Evolutionary conservation across 2,113 vertebrate genomes (phyloP), one percentile per base, ranked within the genome.

Genomic region (Ellobius talpinus): DNA sequence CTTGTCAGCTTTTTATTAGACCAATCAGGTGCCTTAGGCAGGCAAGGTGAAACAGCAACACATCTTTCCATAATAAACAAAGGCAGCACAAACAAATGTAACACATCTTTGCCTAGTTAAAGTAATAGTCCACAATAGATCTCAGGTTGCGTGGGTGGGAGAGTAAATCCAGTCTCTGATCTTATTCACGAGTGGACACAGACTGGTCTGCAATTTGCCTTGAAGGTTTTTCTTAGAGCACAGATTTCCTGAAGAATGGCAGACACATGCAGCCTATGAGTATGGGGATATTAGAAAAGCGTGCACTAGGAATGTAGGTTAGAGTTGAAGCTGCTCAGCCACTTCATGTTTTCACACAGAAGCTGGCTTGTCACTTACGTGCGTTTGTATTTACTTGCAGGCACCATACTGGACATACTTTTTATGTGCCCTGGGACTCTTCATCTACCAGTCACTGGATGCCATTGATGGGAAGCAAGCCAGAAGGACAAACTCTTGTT

Each of bases 381-480:
- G 96, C 90, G 96, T 95, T 81, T 89, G 2, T 89, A 9, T 97
- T 74, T 94, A 3, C 98, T 93, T 98, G 84, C 97, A 99, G 99
- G 99, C 99, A 96, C 99, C 99, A 65, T 96, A 97, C 66, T 99
- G 99, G 99, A 98, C 99, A n/a, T 99, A 99, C 95, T 72, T 99
- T 88, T 97, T 99, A 86, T 99, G 99, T 61, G 99, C 99, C 1
- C 21, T 99, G 95, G 99, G 99, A 89, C 99, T 99, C 87, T 99
- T 99, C 98, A 97, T 99, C 97, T 99, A 99, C 98, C 99, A 99
- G 98, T 99, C 99, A 89, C 98, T 99, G 98, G 99, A 99, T 92
- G 99, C 99, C 89, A 99, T 99, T 92, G 99, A 99, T 86, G 99
- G 99, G 96, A 99, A 99, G 97, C 99, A 99, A 98, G 99, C 99